A percentile compares a stretch with the other conserved stretches of the same genome.
These are phyloP conservation scores for Ommatoiulus sabulosus DNA, from an alignment of 2,888 invertebrate species.

Conservation along the genomic window DNA sequence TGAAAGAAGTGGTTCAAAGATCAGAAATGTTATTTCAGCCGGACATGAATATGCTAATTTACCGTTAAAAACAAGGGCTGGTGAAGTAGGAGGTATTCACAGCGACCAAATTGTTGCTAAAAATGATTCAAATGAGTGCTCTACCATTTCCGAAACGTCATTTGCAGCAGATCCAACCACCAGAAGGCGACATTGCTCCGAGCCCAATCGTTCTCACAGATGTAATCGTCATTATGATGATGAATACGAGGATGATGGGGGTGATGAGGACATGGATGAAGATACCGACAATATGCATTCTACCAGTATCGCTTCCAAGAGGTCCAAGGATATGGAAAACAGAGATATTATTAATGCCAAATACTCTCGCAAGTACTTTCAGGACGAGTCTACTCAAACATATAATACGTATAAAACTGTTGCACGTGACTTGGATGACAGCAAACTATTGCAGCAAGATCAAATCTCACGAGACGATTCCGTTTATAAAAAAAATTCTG, in stretches of 20 bases:
- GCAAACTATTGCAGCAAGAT: background rate
- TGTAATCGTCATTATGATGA: conserved; percentile 22
- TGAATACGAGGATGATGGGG: conserved; percentile 39
- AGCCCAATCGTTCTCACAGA: conserved; percentile 41
- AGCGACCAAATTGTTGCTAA: background rate
- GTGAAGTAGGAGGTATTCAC: background rate
- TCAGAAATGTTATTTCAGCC: background rate
- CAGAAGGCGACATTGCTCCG: conserved; percentile 55
- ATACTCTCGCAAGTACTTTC: conserved; percentile 53
- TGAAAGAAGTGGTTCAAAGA: background rate
- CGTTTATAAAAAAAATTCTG: background rate
- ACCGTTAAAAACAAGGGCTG: background rate
- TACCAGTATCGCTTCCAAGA: background rate
- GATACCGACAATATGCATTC: conserved; percentile 34
- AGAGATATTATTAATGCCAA: background rate
- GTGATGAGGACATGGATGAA: conserved; percentile 51
- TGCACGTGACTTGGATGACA: background rate
- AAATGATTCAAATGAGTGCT: background rate
- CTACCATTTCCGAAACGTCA: background rate
- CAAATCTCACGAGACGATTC: background rate
- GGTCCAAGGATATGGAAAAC: conserved; percentile 44
- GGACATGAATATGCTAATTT: conserved; percentile 56
- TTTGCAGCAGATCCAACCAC: background rate
- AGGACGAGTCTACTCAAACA: conserved; percentile 56
- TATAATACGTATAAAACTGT: background rate